A percentile compares a stretch with the other conserved stretches of the same genome.
phyloP scores from a whole-genome alignment of 2,797 vertebrate species.

The Crocidura indochinensis region DNA sequence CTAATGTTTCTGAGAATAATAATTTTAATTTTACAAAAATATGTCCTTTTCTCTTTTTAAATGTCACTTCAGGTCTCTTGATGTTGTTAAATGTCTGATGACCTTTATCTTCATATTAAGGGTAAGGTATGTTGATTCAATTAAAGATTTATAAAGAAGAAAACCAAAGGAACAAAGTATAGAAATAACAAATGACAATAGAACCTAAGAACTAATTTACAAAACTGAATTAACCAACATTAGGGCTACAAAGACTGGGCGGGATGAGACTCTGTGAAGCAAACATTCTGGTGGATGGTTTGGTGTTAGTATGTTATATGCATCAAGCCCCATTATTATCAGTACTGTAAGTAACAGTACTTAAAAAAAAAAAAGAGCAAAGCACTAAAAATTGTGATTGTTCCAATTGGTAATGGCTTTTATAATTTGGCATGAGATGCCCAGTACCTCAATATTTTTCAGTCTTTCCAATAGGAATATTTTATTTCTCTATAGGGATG shows the following conservation, averaged over 20 bases:
- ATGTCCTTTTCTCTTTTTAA: neutral
- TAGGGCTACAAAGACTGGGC: too few relatives aligned
- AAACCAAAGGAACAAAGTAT: too few relatives aligned
- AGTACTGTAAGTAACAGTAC: too few relatives aligned
- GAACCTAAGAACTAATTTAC: too few relatives aligned
- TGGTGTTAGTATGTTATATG: too few relatives aligned
- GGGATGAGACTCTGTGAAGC: too few relatives aligned
- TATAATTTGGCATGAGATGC: neutral
- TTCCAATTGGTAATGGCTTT: neutral
- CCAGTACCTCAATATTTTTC: neutral
- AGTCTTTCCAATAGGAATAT: neutral
- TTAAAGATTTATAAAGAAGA: too few relatives aligned
- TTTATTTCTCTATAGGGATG: neutral
- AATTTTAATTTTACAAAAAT: neutral
- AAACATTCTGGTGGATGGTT: too few relatives aligned
- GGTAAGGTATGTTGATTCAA: neutral
- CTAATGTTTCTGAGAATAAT: neutral
- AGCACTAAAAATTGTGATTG: neutral
- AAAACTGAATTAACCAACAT: too few relatives aligned
- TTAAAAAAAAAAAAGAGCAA: neutral
- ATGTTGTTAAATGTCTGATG: neutral
- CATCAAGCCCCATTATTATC: too few relatives aligned
- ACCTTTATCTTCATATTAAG: constrained; percentile 25
- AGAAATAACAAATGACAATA: too few relatives aligned
- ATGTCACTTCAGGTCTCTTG: neutral